Evolutionary conservation across 2,113 vertebrate genomes (phyloP).

Genomic region (Acrocephalus kingi): DNA sequence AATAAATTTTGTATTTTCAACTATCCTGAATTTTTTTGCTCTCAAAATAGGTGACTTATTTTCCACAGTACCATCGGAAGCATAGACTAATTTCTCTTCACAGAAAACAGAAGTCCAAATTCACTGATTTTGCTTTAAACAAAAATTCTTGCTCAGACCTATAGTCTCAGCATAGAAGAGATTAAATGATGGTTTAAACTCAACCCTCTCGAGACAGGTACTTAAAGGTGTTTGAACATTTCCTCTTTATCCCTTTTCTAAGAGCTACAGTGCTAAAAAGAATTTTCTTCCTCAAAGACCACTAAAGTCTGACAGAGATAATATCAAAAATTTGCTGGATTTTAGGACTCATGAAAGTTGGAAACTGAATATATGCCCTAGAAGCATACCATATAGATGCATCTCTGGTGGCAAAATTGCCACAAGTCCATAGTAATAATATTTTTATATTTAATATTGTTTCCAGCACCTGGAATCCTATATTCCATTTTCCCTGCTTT

Average conservation of each 20-base stretch:
- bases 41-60: background rate
- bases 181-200: conserved; percentile 51
- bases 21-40: background rate
- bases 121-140: conserved; percentile 3
- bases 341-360: background rate
- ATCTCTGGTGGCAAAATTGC: background rate
- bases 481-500: background rate
- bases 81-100: background rate
- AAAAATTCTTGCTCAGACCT: conserved; percentile 1
- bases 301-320: background rate
- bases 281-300: conserved; percentile 29
- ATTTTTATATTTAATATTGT: background rate
- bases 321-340: conserved; percentile 15
- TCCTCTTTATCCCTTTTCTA: conserved; percentile 43
- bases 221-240: conserved; percentile 43
- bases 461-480: background rate
- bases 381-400: background rate
- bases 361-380: background rate
- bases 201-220: background rate
- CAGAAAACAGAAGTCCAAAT: background rate
- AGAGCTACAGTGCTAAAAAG: conserved; percentile 17
- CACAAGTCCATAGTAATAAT: background rate
- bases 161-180: conserved; percentile 17
- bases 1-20: background rate
- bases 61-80: background rate